Conservation (phyloP, 2,888 invertebrate species). For the Caradrina kadenii region DNA sequence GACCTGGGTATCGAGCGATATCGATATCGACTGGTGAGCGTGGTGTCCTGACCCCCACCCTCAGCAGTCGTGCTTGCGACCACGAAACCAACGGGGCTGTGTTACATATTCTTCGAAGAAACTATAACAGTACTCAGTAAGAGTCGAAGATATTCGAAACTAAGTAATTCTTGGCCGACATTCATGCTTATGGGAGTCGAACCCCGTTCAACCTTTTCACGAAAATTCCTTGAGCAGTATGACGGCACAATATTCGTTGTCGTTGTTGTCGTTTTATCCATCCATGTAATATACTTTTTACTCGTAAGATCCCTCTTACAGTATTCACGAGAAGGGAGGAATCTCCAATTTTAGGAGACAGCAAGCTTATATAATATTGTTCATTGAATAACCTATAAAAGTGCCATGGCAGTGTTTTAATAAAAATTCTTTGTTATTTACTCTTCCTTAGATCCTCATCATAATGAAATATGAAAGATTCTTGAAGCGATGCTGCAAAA, state of each 20-base stretch:
- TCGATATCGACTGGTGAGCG: too few species aligned
- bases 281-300: background rate
- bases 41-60: too few species aligned
- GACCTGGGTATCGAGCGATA: too few species aligned
- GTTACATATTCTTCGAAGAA: too few species aligned
- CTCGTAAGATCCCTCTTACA: background rate
- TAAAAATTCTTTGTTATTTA: constrained; percentile 24
- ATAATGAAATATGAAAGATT: constrained; percentile 8
- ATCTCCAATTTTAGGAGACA: constrained; percentile 12
- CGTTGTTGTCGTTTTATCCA: background rate
- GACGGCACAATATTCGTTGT: background rate
- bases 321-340: constrained; percentile 9
- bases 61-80: too few species aligned
- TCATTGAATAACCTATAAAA: constrained; percentile 35
- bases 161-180: too few species aligned
- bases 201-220: background rate
- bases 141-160: too few species aligned
- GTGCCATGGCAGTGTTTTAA: constrained; percentile 21
- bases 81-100: too few species aligned
- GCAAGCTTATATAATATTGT: constrained; percentile 12
- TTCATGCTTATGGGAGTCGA: background rate
- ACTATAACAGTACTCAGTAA: too few species aligned
- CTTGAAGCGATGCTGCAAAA: background rate
- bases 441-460: constrained; percentile 9
- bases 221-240: background rate